Conservation (phyloP, 2,113 vertebrate species). For the Zosterops japonicus region DNA sequence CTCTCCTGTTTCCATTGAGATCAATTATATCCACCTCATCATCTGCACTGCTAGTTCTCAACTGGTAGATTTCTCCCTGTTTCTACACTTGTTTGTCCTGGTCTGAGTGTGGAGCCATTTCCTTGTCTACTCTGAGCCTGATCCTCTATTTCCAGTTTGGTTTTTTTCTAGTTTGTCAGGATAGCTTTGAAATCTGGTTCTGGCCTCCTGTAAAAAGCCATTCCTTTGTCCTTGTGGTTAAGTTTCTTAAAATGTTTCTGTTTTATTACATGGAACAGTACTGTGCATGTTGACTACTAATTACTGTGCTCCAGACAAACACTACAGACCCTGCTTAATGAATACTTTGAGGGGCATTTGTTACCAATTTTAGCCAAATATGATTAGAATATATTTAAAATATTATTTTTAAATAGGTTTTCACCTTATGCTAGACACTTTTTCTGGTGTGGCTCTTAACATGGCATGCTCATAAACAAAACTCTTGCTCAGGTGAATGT, state of each 20-base stretch:
- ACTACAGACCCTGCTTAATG: background rate
- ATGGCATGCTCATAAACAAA: background rate
- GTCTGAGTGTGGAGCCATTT: background rate
- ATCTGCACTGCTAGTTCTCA: background rate
- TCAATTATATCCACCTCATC: background rate
- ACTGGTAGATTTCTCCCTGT: background rate
- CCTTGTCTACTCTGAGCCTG: background rate
- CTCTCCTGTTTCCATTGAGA: background rate
- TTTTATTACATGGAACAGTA: background rate
- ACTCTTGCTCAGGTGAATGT: background rate
- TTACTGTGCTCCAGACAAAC: background rate
- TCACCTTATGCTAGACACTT: background rate
- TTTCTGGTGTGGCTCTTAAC: background rate
- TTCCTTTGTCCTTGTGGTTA: background rate
- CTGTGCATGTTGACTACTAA: background rate
- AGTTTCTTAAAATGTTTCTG: background rate
- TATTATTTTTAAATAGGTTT: background rate
- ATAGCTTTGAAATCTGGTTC: background rate
- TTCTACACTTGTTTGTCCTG: background rate
- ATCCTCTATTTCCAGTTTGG: background rate
- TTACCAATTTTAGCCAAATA: background rate
- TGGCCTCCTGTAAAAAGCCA: background rate
- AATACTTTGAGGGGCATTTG: fast-evolving
- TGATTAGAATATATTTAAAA: background rate
- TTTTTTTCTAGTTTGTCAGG: background rate